phyloP scores from a whole-genome alignment of 1,140 invertebrate species.

The Polypedilum pembai region DNA sequence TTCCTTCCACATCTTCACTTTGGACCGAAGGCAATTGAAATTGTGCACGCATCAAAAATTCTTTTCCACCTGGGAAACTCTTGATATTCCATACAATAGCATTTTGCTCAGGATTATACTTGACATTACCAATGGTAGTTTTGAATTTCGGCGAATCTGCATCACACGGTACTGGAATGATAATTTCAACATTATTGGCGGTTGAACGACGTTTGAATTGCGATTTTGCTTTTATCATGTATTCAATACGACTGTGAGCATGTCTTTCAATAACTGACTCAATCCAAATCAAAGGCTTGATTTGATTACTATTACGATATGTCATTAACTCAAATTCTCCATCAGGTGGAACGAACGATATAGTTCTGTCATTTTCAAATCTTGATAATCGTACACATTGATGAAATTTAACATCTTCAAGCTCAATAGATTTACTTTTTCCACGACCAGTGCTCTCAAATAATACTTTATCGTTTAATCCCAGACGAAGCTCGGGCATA shows the following conservation, averaged over 20 bases:
- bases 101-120: constrained; percentile 96
- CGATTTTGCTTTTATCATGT: constrained; percentile 99
- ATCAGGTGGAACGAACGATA: constrained; percentile 98
- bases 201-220: constrained; percentile 98
- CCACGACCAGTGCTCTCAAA: constrained; percentile 97
- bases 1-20: constrained; percentile 91
- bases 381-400: constrained; percentile 95
- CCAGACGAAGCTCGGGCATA: constrained; percentile 98
- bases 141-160: constrained; percentile 99
- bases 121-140: constrained; percentile 94
- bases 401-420: constrained; percentile 99
- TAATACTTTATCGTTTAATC: constrained; percentile 97
- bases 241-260: constrained; percentile 95
- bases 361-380: constrained; percentile 98
- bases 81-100: constrained; percentile 99
- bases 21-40: constrained; percentile 97
- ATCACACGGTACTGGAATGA: constrained; percentile 97
- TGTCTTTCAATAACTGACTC: constrained; percentile 99
- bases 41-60: constrained; percentile 98
- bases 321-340: constrained; percentile 99
- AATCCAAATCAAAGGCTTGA: constrained; percentile 99
- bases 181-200: constrained; percentile 98
- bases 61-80: constrained; percentile 98
- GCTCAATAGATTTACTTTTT: constrained; percentile 97
- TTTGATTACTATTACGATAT: constrained; percentile 62